Conservation (phyloP, 2,113 vertebrate species). For the Hippoglossus stenolepis region DNA sequence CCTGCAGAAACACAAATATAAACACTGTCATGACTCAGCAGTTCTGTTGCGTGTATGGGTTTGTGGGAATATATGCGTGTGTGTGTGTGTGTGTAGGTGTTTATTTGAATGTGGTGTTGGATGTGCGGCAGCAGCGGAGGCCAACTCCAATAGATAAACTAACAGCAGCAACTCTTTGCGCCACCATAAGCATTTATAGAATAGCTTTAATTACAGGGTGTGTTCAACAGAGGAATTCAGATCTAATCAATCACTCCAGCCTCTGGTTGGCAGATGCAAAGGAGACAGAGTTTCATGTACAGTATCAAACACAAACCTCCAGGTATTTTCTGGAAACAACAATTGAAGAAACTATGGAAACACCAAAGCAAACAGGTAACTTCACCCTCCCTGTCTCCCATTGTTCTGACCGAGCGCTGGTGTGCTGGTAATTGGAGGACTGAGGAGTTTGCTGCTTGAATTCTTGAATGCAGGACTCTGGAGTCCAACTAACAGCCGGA, state of each 20-base stretch:
- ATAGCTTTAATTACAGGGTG: constrained; percentile 68
- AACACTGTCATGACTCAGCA: constrained; percentile 45
- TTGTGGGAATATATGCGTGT: neutral
- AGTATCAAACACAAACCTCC: constrained; percentile 22
- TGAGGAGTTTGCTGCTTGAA: constrained; percentile 25
- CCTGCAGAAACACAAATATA: constrained; percentile 79
- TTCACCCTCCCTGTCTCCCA: constrained; percentile 3
- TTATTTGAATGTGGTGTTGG: constrained; percentile 30
- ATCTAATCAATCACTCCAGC: constrained; percentile 57
- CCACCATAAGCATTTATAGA: constrained; percentile 4
- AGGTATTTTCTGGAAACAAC: constrained; percentile 54
- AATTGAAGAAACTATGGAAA: constrained; percentile 36
- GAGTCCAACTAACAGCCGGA: constrained; percentile 44
- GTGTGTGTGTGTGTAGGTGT: constrained; percentile 18
- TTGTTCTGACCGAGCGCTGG: constrained; percentile 5
- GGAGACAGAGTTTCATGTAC: constrained; percentile 8
- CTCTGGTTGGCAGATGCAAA: constrained; percentile 32
- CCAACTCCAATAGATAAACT: constrained; percentile 63
- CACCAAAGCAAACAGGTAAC: constrained; percentile 18
- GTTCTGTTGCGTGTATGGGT: neutral
- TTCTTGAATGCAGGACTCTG: constrained; percentile 22
- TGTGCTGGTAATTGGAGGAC: constrained; percentile 23
- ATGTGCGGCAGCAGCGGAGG: constrained; percentile 34
- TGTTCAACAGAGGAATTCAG: constrained; percentile 50
- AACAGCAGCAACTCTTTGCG: constrained; percentile 7